phyloP scores from a whole-genome alignment of 2,797 vertebrate genomes.

The Momotus momota region DNA sequence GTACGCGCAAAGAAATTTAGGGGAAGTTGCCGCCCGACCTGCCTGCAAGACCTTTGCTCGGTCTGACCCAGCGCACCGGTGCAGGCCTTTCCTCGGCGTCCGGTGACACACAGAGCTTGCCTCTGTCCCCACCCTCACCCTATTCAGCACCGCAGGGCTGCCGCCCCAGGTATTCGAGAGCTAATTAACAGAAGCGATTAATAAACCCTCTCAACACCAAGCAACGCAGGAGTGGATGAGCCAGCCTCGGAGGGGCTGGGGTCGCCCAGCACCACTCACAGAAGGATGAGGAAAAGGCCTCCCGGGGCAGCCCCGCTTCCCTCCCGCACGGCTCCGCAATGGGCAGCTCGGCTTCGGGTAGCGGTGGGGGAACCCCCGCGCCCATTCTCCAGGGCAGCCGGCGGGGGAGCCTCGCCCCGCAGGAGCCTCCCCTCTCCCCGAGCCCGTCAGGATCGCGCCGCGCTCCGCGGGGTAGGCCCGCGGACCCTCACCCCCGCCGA shows the following conservation, averaged over 20 bases:
- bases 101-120: neutral
- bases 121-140: neutral
- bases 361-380: no score
- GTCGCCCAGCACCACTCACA: neutral
- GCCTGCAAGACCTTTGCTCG: neutral
- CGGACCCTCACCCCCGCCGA: neutral
- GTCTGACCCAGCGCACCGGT: neutral
- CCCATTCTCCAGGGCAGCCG: neutral
- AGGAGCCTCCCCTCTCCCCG: no score
- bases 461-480: neutral
- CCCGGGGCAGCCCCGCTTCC: neutral
- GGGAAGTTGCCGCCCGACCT: neutral
- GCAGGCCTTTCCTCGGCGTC: neutral
- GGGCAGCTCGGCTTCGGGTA: neutral
- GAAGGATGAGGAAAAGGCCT: neutral
- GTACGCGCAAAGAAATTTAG: neutral
- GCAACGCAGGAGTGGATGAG: rapidly evolving
- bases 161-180: neutral
- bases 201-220: neutral
- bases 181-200: neutral
- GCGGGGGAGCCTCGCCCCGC: neutral
- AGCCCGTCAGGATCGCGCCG: neutral
- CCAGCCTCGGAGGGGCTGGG: neutral
- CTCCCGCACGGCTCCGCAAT: neutral
- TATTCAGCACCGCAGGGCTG: neutral